A percentile compares a stretch with the other conserved stretches of the same genome.
Evolutionary conservation across 2,888 invertebrate genomes (phyloP).

Genomic region (Scelioninae gen. 1): DNA sequence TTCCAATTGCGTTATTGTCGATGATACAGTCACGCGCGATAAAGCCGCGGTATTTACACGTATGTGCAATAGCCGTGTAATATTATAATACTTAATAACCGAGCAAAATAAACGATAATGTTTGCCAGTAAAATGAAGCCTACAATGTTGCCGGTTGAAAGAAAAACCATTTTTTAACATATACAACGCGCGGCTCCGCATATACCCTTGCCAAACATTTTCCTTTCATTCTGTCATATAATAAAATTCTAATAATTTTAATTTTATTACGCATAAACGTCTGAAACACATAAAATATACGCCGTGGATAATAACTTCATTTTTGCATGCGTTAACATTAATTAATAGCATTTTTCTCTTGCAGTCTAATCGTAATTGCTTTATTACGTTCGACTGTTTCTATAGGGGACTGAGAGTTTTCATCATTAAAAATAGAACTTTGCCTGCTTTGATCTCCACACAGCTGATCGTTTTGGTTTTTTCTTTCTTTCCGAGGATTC

Average conservation of each 20-base stretch:
- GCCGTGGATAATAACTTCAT: constrained; percentile 59
- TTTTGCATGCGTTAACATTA: constrained; percentile 57
- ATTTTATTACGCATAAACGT: constrained; percentile 65
- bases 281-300: constrained; percentile 52
- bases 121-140: constrained; percentile 43
- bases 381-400: constrained; percentile 26
- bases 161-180: constrained; percentile 22
- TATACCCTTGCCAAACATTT: neutral
- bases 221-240: constrained; percentile 13
- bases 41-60: constrained; percentile 56
- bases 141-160: constrained; percentile 29
- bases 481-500: neutral
- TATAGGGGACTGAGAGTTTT: constrained; percentile 16
- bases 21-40: constrained; percentile 69
- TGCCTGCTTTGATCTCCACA: neutral
- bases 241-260: constrained; percentile 64
- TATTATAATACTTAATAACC: constrained; percentile 61
- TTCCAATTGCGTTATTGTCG: constrained; percentile 67
- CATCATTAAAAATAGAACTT: constrained; percentile 21
- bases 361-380: constrained; percentile 53
- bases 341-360: constrained; percentile 51
- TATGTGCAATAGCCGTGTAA: constrained; percentile 48
- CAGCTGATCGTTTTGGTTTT: no score
- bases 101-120: constrained; percentile 55
- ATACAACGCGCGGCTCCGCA: neutral